These are phyloP conservation scores for Falco concolor DNA, from an alignment of 2,797 vertebrate species.

Conservation along the genomic window DNA sequence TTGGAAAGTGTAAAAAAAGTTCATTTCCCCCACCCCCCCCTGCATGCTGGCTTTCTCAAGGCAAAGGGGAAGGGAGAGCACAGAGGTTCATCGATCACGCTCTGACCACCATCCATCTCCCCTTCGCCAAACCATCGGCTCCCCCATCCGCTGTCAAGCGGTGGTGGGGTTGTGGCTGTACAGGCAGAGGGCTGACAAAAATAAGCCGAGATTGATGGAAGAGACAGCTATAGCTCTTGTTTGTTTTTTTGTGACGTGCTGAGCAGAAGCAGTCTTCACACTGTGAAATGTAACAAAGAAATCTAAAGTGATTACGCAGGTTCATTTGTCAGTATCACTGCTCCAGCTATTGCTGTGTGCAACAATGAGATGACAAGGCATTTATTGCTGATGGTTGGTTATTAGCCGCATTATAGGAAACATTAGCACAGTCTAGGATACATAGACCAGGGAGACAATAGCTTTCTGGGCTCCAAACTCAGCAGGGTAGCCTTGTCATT, in stretches of 20 bases:
- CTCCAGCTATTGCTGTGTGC: slow-evolving; percentile 74
- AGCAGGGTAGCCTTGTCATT: slow-evolving; percentile 79
- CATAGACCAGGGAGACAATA: slow-evolving; percentile 77
- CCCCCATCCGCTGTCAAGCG: neutral
- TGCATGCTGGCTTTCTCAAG: neutral
- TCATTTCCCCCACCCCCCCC: neutral
- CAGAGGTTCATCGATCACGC: neutral
- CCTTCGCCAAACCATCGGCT: neutral
- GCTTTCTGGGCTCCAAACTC: slow-evolving; percentile 75
- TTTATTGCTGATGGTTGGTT: slow-evolving; percentile 80
- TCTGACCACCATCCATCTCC: slow-evolving; percentile 1
- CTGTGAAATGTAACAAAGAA: slow-evolving; percentile 82
- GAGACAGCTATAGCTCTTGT: slow-evolving; percentile 69
- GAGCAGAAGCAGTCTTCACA: slow-evolving; percentile 79
- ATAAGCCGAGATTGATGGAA: slow-evolving; percentile 76
- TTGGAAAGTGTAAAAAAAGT: slow-evolving; percentile 57
- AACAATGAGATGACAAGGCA: slow-evolving; percentile 77
- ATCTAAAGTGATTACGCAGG: slow-evolving; percentile 76
- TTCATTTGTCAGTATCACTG: slow-evolving; percentile 79
- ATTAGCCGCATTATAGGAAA: slow-evolving; percentile 79
- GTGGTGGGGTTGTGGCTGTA: neutral
- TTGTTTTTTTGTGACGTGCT: slow-evolving; percentile 78
- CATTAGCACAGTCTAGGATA: slow-evolving; percentile 76
- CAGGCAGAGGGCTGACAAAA: slow-evolving; percentile 65
- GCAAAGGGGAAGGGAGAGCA: slow-evolving; percentile 11